Evolutionary conservation across 2,888 invertebrate species (phyloP).

Genomic region (Acleris literana): DNA sequence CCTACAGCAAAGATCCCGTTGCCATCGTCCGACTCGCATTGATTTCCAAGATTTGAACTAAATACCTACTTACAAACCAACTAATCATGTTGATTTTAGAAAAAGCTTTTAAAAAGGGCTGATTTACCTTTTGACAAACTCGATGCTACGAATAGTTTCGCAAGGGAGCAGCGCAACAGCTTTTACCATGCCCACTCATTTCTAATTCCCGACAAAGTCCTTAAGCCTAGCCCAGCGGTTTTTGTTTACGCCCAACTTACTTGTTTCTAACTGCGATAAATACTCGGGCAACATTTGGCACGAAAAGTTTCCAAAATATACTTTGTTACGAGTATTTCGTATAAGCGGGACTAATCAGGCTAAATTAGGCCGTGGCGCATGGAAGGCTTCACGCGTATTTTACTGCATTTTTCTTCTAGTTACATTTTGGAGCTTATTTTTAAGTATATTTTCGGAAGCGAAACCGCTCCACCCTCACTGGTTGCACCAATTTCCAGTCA

Average conservation of each 20-base stretch:
- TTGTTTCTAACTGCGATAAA: conserved; percentile 32
- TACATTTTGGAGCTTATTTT: too few species aligned
- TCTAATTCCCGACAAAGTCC: conserved; percentile 12
- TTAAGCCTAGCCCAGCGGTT: conserved; percentile 20
- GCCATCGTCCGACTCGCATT: too few species aligned
- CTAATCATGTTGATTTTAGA: background rate
- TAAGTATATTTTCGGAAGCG: too few species aligned
- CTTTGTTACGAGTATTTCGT: conserved; percentile 21
- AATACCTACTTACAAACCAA: too few species aligned
- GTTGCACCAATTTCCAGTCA: too few species aligned
- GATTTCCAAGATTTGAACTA: too few species aligned
- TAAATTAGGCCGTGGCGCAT: conserved; percentile 8
- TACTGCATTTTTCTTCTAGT: background rate
- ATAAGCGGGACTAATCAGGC: conserved; percentile 16
- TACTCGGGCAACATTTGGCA: conserved; percentile 32
- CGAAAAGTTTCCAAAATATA: conserved; percentile 20
- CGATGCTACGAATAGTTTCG: background rate
- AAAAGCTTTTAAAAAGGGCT: background rate
- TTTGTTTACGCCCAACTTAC: conserved; percentile 25
- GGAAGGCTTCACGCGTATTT: conserved; percentile 4
- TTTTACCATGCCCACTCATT: background rate
- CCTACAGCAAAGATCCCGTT: too few species aligned
- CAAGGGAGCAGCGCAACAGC: conserved; percentile 4
- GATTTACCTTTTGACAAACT: background rate
- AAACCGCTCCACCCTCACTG: too few species aligned